A percentile compares a stretch with the other conserved stretches of the same genome.
phyloP scores from a whole-genome alignment of 2,113 vertebrate species.

The Aptenodytes forsteri region DNA sequence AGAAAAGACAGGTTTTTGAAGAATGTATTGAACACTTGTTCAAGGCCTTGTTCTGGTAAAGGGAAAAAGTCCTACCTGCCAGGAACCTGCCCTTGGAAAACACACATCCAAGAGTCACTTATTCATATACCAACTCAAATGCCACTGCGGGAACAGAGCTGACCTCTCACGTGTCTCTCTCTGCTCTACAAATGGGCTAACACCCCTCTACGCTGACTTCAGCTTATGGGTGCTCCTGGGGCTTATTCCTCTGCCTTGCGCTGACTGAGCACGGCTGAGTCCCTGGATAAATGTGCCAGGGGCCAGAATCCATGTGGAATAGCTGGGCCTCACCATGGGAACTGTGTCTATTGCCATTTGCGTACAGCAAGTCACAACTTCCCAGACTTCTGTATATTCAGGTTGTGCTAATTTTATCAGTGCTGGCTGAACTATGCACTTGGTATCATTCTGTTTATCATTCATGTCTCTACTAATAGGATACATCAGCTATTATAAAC shows the following conservation, averaged over 20 bases:
- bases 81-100: background rate
- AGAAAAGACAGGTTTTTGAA: background rate
- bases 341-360: background rate
- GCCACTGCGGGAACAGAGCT: background rate
- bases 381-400: background rate
- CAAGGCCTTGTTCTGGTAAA: background rate
- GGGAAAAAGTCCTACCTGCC: background rate
- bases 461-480: background rate
- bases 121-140: background rate
- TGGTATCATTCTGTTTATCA: background rate
- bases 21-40: background rate
- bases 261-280: rapidly evolving
- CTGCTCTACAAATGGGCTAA: background rate
- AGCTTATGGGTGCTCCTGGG: background rate
- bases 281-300: background rate
- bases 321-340: background rate
- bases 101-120: rapidly evolving
- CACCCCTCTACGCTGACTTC: background rate
- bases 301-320: background rate
- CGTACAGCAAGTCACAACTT: background rate
- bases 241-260: background rate
- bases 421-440: background rate
- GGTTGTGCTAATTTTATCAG: background rate
- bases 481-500: background rate
- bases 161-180: rapidly evolving